Conservation (phyloP, 2,888 invertebrate genomes). For the Panzeria rudis region DNA sequence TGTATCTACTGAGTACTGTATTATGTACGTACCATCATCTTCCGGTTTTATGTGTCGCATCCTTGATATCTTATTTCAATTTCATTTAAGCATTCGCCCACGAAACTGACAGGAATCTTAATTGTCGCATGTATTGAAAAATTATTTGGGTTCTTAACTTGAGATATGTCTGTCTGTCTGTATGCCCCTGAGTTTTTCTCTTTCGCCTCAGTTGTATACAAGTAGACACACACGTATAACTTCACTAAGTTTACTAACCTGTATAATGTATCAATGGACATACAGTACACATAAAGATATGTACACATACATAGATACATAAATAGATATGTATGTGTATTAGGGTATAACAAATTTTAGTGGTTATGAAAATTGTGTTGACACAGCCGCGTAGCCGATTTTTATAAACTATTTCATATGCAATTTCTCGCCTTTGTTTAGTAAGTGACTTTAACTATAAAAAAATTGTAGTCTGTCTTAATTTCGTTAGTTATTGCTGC, state of each 20-base stretch:
- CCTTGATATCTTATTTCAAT: constrained; percentile 68
- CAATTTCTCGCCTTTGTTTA: no score
- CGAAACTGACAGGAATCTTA: constrained; percentile 69
- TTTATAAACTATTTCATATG: no score
- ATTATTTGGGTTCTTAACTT: constrained; percentile 45
- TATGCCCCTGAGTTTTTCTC: background rate
- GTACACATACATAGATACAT: no score
- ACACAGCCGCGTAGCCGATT: no score
- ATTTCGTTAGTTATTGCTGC: no score
- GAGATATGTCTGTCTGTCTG: background rate
- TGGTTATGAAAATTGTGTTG: background rate
- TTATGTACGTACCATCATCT: background rate
- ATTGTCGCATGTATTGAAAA: constrained; percentile 70
- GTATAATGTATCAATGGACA: background rate
- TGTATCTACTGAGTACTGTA: background rate
- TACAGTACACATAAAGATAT: background rate
- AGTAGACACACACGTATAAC: background rate
- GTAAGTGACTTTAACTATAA: no score
- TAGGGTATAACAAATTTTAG: background rate
- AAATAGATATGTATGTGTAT: no score
- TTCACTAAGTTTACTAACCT: background rate
- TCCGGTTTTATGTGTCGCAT: background rate
- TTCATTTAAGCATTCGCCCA: constrained; percentile 68
- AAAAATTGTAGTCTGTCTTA: no score
- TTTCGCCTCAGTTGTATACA: background rate